These are phyloP conservation scores for Sisyra terminalis DNA, from an alignment of 2,888 invertebrate genomes.

Conservation along the genomic window DNA sequence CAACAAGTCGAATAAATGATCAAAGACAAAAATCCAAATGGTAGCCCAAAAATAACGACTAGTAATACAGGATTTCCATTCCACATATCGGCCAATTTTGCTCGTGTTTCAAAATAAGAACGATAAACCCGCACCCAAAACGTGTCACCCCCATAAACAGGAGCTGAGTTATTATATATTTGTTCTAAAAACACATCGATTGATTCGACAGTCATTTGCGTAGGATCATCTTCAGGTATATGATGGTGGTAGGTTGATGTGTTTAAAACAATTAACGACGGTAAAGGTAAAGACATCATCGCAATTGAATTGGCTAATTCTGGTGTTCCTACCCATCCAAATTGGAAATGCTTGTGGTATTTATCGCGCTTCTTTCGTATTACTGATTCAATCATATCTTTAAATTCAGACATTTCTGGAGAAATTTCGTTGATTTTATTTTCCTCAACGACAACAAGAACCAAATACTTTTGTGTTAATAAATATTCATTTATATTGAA, in stretches of 20 bases:
- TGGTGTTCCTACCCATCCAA: conserved; percentile 87
- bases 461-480: conserved; percentile 71
- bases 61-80: conserved; percentile 85
- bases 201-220: conserved; percentile 63
- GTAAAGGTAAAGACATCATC: conserved; percentile 68
- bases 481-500: conserved; percentile 72
- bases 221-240: conserved; percentile 70
- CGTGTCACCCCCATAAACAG: conserved; percentile 76
- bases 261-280: conserved; percentile 80
- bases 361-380: conserved; percentile 46
- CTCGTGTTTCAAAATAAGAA: conserved; percentile 67
- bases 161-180: conserved; percentile 60
- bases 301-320: conserved; percentile 88
- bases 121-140: conserved; percentile 61
- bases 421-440: conserved; percentile 70
- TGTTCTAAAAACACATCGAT: conserved; percentile 59
- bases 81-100: conserved; percentile 75
- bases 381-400: conserved; percentile 10
- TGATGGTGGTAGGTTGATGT: conserved; percentile 86
- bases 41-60: conserved; percentile 83
- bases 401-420: conserved; percentile 61
- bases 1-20: conserved; percentile 95
- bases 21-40: conserved; percentile 80
- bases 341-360: conserved; percentile 74
- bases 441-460: conserved; percentile 75